Percentiles rank a stretch among this genome's conserved stretches.
Conservation (phyloP, 2,113 vertebrate genomes). For the Rhinoderma darwinii region DNA sequence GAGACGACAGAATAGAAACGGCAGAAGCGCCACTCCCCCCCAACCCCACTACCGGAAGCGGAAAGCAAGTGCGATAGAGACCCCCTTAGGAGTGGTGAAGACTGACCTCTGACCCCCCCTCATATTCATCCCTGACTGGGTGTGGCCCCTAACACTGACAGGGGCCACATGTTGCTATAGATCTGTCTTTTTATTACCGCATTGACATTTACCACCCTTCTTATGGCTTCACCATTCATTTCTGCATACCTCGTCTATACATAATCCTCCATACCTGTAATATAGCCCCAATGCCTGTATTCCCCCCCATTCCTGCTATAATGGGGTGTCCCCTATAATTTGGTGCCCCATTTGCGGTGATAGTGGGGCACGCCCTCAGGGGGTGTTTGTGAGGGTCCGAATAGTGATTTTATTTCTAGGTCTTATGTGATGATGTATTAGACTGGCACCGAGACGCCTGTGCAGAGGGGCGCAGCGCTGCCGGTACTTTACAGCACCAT, state of each 20-base stretch:
- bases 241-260: background rate
- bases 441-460: background rate
- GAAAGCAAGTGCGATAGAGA: background rate
- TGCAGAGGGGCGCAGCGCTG: background rate
- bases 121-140: constrained; percentile 3
- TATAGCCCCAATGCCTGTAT: background rate
- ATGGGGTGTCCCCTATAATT: background rate
- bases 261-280: background rate
- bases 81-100: constrained; percentile 17
- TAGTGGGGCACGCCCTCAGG: background rate
- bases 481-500: background rate
- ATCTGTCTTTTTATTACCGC: background rate
- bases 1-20: background rate
- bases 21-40: background rate
- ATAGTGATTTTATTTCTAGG: background rate
- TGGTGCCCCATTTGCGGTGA: background rate
- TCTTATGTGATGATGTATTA: background rate
- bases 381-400: background rate
- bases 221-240: background rate
- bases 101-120: constrained; percentile 41
- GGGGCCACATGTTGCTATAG: constrained; percentile 23
- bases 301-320: background rate
- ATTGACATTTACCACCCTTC: background rate
- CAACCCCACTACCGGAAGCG: constrained; percentile 28
- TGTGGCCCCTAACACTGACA: constrained; percentile 44